Evolutionary conservation across 2,113 vertebrate genomes (phyloP).

Genomic region (Asarcornis scutulata): DNA sequence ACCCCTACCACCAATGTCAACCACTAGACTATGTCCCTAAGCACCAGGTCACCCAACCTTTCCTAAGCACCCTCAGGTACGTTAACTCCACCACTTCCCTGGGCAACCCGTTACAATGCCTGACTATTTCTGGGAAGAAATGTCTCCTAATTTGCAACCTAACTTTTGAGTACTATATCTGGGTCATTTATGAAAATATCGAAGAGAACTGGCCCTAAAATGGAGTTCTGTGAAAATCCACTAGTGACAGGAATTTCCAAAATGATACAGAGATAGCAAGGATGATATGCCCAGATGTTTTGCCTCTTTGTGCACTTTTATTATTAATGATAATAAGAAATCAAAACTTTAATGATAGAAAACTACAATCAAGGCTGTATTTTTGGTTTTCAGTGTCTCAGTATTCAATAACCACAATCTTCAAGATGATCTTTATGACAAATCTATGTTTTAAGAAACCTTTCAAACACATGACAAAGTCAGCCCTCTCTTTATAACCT

Average conservation of each 20-base stretch:
- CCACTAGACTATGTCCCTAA: too few relatives aligned
- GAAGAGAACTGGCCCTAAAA: background rate
- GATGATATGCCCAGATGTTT: background rate
- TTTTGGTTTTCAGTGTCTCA: background rate
- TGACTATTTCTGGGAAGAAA: too few relatives aligned
- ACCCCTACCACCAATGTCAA: too few relatives aligned
- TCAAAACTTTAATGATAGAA: background rate
- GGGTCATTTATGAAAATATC: background rate
- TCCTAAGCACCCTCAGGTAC: too few relatives aligned
- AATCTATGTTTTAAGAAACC: background rate
- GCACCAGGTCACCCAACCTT: too few relatives aligned
- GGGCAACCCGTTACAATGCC: too few relatives aligned
- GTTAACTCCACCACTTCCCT: too few relatives aligned
- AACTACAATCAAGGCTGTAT: background rate
- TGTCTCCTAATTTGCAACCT: too few relatives aligned
- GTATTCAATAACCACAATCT: background rate
- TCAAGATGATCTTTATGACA: background rate
- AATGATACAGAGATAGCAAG: background rate
- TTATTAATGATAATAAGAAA: background rate
- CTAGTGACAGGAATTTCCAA: background rate
- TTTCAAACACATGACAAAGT: slow-evolving; percentile 35
- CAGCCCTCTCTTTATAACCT: background rate
- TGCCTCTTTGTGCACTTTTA: rapidly evolving
- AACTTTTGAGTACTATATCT: background rate
- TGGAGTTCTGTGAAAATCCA: background rate